Base-by-base conservation (phyloP, 2,888 invertebrate genomes). In the Listrodromus nycthemerus region DNA sequence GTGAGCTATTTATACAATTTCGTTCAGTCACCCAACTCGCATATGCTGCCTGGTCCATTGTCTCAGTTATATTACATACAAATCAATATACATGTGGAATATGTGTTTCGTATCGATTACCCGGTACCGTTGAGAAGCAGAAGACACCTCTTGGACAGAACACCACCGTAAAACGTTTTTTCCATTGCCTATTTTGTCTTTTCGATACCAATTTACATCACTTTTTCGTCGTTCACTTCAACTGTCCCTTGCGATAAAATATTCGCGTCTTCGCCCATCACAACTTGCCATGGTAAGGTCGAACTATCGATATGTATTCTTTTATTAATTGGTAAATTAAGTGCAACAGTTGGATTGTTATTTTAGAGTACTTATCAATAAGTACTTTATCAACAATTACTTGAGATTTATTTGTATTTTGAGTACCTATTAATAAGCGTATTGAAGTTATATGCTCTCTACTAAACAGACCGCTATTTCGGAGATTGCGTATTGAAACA, bases 111-210 rank as follows among this genome's bases (percentile, higher is more conserved):
- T 77, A 85, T 74, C 61, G 63, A 73, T 83, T 69, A 77, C 61
- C 77, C 76, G 70, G 48, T 73, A 80, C 73, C 77, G 74, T 84
- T 80, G 77, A 80, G 65, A 87, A 86, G 87, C 87, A 78, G 82
- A 83, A 85, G 71, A 88, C 89, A 91, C 91, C 91, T 91, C 91
- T 92, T 90, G 91, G 89, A 89, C 88, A 89, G 69, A 84, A 74
- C 76, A 73, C 69, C 80, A 82, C 75, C 65, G 70, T 79, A 61
- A 71, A 74, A 78, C 75, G 33, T 33, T 77, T 71, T 65, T 66
- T 48, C 13, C 41, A 61, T 69, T 74, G 45, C 10, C 21, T 27
- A 73, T 73, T 37, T 66, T 61, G 16, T 13, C 61, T 45, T 16
- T 50, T 55, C 65, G 13, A 24, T 55, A 66, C 30, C 75, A 24